Evolutionary conservation across 92 coral and sea anemone genomes (phyloP), one percentile per base, ranked within the genome.

Genomic region (Virgularia gustaviana): DNA sequence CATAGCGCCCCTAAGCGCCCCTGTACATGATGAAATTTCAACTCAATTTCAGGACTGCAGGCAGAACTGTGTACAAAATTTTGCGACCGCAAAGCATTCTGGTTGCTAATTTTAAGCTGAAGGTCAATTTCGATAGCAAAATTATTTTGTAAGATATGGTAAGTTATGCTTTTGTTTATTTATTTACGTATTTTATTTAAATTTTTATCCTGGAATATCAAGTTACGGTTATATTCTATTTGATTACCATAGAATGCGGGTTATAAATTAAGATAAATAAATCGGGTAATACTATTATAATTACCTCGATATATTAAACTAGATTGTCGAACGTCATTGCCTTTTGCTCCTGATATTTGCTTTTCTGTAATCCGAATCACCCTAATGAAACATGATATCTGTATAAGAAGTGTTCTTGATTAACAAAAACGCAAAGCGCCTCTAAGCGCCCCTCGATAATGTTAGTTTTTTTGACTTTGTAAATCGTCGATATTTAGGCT

Each of bases 71-170:
- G n/a, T n/a, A n/a, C n/a, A n/a, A n/a, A n/a, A n/a, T n/a, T n/a
- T n/a, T 56, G 35, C 63, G 63, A 56, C 63, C 36, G 63, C 63
- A 56, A 56, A 56, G 63, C 36, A 56, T 24, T 29, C 3, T 56
- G 63, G 63, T 4, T 56, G 36, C 63, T 56, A 29, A 56, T 54
- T 56, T 56, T 23, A 56, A 18, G 63, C 63, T 9, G 63, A 56
- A 56, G n/a, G 16, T 24, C n/a, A 15, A 56, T 2, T 23, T 56
- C 63, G 11, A 23, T 56, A 27, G 63, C 34, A 24, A 56, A 23
- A 4, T 56, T 56, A 23, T 23, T 27, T 56, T n/a, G n/a, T 56
- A 5, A 56, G 9, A 56, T 23, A 56, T 56, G 63, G 63, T 56
- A 56, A 56, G 63, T 56, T 56, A 56, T 56, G 36, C 36, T 24